Conservation (phyloP, 2,888 invertebrate species). For the Rhamphomyia laevipes region DNA sequence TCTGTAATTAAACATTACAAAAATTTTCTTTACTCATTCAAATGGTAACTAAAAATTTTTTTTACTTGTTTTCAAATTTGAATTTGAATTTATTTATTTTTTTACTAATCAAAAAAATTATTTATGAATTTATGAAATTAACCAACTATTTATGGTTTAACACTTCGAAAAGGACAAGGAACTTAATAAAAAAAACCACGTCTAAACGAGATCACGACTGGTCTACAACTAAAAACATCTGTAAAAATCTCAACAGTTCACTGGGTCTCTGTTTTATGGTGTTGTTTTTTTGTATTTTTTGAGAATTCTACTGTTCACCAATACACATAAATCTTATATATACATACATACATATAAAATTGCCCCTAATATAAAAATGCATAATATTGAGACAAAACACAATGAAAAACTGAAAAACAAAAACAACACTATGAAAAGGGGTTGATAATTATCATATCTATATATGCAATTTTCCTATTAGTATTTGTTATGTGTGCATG, state of each 20-base stretch:
- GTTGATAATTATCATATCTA: no score
- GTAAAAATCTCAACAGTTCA: slow-evolving; percentile 1
- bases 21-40: neutral
- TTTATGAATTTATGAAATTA: neutral
- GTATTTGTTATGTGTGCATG: no score
- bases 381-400: no score
- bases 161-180: neutral
- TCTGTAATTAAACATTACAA: neutral
- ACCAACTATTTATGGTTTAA: neutral
- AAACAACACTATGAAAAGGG: no score
- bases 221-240: slow-evolving; percentile 31
- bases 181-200: slow-evolving; percentile 18
- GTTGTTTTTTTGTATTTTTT: neutral
- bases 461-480: no score
- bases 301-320: neutral
- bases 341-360: no score
- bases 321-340: no score
- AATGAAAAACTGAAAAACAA: no score
- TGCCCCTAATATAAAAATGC: no score
- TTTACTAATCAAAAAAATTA: no score
- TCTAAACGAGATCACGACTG: slow-evolving; percentile 39
- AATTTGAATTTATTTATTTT: neutral
- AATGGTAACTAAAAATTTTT: neutral
- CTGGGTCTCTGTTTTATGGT: neutral
- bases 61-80: neutral